Base-by-base conservation (phyloP, 2,113 vertebrate genomes). In the Egretta garzetta region DNA sequence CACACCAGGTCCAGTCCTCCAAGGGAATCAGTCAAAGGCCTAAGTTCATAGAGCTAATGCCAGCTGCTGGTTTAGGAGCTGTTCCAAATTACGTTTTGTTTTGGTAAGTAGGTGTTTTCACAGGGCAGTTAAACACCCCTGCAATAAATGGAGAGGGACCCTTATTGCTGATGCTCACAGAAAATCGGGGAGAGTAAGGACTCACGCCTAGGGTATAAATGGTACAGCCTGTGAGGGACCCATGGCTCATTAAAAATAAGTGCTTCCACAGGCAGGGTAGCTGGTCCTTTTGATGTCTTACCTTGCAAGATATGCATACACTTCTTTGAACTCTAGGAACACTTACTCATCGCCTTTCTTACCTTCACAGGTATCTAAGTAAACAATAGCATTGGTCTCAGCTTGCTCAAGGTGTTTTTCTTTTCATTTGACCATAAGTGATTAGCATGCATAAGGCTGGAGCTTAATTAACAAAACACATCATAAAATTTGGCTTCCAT, bases 291-390 rank as follows among this genome's bases (percentile, higher is more conserved):
- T 71, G 77, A 96, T 82, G 95, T 79, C 53, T 90, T 43, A 68
- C 66, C 62, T 90, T 88, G 66, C 37, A 60, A 94, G 74, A 93
- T 72, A 86, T 2, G 35, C 58, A 76, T 4, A 35, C 21, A 37
- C 14, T 50, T 79, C 92, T 96, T 94, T 87, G 81, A 95, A 87
- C 73, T 91, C 86, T 30, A 90, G 73, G 47, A 92, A 87, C 7
- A 14, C 56, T 89, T 63, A 62, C 56, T 94, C 80, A 32, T 2
- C 17, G 4, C 59, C 49, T 53, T 88, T 76, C 79, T 59, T 35
- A 50, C 90, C 39, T 73, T 83, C 71, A 28, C 56, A 60, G 58
- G 79, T 68, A 88, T 72, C 35, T 30, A 47, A 68, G 22, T 47
- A 64, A 93, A 76, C 59, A 81, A 73, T 6, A 91, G 41, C 56